Conservation (phyloP, 2,113 vertebrate species). For the Aepyceros melampus region DNA sequence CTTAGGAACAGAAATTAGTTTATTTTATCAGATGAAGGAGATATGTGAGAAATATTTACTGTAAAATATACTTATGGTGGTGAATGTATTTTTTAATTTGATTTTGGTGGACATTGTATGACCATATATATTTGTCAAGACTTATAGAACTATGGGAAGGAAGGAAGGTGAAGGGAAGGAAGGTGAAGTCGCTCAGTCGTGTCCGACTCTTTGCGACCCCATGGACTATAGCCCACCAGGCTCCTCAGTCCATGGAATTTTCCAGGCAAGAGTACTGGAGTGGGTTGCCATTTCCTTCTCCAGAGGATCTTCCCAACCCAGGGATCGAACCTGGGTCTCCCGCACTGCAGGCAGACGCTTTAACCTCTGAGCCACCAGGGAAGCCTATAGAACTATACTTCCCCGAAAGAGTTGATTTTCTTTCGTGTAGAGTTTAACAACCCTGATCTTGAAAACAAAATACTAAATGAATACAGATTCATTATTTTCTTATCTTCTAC, state of each 20-base stretch:
- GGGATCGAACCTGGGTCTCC: no score
- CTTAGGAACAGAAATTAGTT: background rate
- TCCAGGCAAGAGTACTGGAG: no score
- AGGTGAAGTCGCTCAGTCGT: no score
- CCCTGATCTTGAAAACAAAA: background rate
- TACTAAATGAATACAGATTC: background rate
- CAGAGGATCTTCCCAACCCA: no score
- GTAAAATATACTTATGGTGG: background rate
- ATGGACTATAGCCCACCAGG: no score
- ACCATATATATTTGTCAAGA: background rate
- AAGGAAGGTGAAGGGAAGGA: no score
- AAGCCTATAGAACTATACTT: background rate
- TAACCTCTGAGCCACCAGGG: no score
- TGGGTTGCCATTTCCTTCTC: no score
- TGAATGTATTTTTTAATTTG: background rate
- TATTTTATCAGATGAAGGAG: background rate
- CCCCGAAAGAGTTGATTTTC: background rate
- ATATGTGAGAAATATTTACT: background rate
- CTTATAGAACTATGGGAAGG: background rate
- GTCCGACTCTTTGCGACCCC: no score
- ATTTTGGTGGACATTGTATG: background rate
- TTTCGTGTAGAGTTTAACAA: background rate
- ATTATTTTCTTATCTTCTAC: background rate
- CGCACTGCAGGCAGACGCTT: no score
- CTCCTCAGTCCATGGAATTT: no score